Evolutionary conservation across 2,113 vertebrate species (phyloP).

Genomic region (Fukomys damarensis): DNA sequence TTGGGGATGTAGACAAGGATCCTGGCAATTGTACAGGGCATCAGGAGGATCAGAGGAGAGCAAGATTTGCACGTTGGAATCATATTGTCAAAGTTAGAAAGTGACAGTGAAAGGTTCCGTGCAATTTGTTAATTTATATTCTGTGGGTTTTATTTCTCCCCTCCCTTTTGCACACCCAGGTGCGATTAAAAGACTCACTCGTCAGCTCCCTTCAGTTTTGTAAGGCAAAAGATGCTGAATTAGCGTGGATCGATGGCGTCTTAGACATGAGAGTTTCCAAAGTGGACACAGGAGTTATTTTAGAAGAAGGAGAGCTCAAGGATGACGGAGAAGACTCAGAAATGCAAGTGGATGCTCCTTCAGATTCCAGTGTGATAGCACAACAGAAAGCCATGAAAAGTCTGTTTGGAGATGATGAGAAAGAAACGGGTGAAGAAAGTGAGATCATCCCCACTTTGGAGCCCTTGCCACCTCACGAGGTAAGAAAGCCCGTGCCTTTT

Average conservation of each 20-base stretch:
- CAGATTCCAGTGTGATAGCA: constrained; percentile 89
- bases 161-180: constrained; percentile 83
- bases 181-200: constrained; percentile 97
- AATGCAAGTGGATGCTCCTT: constrained; percentile 90
- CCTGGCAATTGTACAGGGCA: neutral
- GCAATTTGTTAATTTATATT: neutral
- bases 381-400: constrained; percentile 96
- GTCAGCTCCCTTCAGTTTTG: constrained; percentile 99
- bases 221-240: constrained; percentile 96
- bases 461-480: constrained; percentile 94
- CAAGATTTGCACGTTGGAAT: neutral
- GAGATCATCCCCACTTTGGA: constrained; percentile 98
- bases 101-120: neutral
- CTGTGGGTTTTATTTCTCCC: neutral
- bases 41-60: neutral
- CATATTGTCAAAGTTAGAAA: neutral
- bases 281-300: constrained; percentile 97
- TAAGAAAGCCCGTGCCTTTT: constrained; percentile 70
- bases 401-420: constrained; percentile 95
- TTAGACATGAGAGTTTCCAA: constrained; percentile 98
- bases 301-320: constrained; percentile 93
- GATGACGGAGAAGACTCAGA: constrained; percentile 93
- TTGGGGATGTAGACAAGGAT: neutral
- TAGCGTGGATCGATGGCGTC: constrained; percentile 98
- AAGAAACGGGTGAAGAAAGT: constrained; percentile 94